phyloP scores from a whole-genome alignment of 2,797 vertebrate genomes.

The Alauda arvensis region DNA sequence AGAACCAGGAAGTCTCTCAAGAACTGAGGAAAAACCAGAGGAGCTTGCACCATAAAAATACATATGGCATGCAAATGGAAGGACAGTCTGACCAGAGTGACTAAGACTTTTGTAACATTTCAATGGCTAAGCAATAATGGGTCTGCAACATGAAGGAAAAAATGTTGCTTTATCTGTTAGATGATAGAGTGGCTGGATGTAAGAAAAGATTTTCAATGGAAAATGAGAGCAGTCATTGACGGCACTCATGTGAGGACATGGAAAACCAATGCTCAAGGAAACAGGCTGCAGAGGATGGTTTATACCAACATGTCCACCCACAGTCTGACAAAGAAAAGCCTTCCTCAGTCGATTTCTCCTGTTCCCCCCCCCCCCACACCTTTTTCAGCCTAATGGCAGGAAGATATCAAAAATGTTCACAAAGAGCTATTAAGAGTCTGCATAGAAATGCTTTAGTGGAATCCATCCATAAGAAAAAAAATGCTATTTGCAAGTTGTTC shows the following conservation, averaged over 20 bases:
- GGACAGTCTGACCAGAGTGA: not conserved
- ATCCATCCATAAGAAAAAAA: not conserved
- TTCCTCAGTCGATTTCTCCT: not conserved
- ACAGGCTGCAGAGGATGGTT: not conserved
- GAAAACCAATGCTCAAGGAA: not conserved
- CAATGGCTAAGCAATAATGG: not conserved
- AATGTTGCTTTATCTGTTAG: not conserved
- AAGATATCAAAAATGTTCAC: not conserved
- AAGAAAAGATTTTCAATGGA: not conserved
- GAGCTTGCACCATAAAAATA: not conserved
- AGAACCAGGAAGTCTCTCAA: not conserved
- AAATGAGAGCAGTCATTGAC: not conserved
- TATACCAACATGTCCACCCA: fast-evolving
- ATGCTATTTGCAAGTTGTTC: not conserved
- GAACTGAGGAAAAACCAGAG: not conserved
- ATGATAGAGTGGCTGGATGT: not conserved
- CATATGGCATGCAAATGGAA: not conserved
- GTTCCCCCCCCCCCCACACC: fast-evolving
- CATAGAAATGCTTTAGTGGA: not conserved
- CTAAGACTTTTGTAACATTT: not conserved
- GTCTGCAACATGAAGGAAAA: not conserved
- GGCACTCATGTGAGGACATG: not conserved
- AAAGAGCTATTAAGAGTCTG: not conserved
- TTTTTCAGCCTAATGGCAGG: not conserved
- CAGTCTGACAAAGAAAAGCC: not conserved